Percentiles rank a stretch among this genome's conserved stretches.
Evolutionary conservation across 1,140 invertebrate species (phyloP).

Genomic region (Mercenaria mercenaria): DNA sequence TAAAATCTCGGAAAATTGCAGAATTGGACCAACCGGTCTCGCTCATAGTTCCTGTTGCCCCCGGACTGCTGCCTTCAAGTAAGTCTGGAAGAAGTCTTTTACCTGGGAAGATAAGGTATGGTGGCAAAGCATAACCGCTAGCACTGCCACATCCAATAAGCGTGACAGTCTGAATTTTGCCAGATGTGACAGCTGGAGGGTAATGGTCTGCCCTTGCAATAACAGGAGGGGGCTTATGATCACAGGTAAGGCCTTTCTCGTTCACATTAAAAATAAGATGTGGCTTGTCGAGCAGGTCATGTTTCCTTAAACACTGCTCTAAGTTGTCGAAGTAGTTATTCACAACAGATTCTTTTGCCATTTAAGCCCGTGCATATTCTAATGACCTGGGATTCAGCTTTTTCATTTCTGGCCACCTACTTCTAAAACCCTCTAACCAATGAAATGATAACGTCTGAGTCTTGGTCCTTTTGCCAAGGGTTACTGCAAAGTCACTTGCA

Average conservation of each 20-base stretch:
- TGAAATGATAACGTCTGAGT: neutral
- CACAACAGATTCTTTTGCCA: neutral
- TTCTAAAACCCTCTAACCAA: slow-evolving; percentile 20
- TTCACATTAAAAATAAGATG: slow-evolving; percentile 84
- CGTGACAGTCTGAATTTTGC: slow-evolving; percentile 84
- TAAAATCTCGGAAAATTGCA: slow-evolving; percentile 20
- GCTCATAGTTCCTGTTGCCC: slow-evolving; percentile 9
- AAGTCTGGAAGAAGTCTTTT: slow-evolving; percentile 78
- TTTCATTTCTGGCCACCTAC: slow-evolving; percentile 42
- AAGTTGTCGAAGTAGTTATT: slow-evolving; percentile 23
- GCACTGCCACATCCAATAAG: slow-evolving; percentile 84
- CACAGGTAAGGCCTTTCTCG: slow-evolving; percentile 85
- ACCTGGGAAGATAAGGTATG: slow-evolving; percentile 85
- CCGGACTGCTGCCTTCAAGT: neutral
- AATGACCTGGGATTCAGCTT: neutral
- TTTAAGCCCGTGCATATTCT: slow-evolving; percentile 17
- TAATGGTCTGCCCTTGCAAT: neutral
- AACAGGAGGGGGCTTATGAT: slow-evolving; percentile 75
- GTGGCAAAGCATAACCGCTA: slow-evolving; percentile 79
- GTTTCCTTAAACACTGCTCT: neutral
- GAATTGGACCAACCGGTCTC: slow-evolving; percentile 49
- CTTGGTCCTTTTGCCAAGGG: neutral
- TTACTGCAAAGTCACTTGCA: no score
- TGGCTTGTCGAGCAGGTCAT: slow-evolving; percentile 72
- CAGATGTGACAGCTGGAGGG: slow-evolving; percentile 81